Evolutionary conservation across 1,140 invertebrate genomes (phyloP).

Genomic region (Zaprionus ornatus): DNA sequence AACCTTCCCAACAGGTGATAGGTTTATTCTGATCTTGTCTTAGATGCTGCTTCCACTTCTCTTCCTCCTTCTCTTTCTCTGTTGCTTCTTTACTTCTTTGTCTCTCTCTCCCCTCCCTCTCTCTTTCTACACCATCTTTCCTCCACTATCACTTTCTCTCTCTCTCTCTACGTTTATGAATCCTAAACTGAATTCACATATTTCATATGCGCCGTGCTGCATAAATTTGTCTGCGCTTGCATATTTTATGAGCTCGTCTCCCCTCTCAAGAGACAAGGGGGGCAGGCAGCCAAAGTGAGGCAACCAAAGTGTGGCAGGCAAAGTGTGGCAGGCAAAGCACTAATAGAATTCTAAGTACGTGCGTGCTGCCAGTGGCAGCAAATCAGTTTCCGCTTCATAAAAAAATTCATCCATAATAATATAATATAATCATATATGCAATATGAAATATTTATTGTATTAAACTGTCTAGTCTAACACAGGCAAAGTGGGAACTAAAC

Average conservation of each 20-base stretch:
- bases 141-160: neutral
- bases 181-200: conserved; percentile 2
- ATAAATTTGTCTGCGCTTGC: neutral
- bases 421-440: neutral
- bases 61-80: neutral
- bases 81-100: neutral
- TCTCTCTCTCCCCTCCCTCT: neutral
- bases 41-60: neutral
- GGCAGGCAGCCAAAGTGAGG: neutral
- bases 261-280: neutral
- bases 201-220: neutral
- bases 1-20: too few relatives aligned
- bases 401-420: neutral
- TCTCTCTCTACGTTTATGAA: neutral
- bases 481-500: neutral
- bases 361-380: neutral
- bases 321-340: neutral
- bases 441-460: neutral
- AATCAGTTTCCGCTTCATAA: conserved; percentile 1
- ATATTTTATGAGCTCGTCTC: conserved; percentile 1
- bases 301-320: neutral
- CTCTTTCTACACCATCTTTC: neutral
- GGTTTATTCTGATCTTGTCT: too few relatives aligned
- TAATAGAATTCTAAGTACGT: conserved; percentile 1
- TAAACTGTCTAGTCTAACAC: neutral